Conservation (phyloP, 53 echinoderm and acorn worm species). For the Arbacia lixula region DNA sequence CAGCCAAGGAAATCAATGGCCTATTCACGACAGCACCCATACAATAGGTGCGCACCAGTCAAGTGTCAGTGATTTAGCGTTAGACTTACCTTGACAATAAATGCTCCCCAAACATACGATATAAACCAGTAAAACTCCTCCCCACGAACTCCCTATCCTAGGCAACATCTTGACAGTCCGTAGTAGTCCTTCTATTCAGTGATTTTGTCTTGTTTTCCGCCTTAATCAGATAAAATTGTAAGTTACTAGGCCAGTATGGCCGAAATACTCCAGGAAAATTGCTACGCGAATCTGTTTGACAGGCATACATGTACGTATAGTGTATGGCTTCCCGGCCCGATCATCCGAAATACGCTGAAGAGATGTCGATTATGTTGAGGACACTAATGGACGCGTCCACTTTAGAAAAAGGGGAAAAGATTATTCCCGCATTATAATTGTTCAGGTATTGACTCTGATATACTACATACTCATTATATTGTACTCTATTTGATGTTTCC, state of each 20-base stretch:
- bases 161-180: slow-evolving; percentile 38
- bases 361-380: slow-evolving; percentile 16
- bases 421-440: not conserved
- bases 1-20: slow-evolving; percentile 40
- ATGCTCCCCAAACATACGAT: slow-evolving; percentile 55
- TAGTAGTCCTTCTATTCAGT: not conserved
- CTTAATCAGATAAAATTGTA: slow-evolving; percentile 10
- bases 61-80: slow-evolving; percentile 40
- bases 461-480: too few species aligned
- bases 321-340: not conserved
- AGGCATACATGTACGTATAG: not conserved
- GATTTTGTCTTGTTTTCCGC: slow-evolving; percentile 45
- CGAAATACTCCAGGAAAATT: slow-evolving; percentile 36
- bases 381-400: slow-evolving; percentile 33
- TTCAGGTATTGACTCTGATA: not conserved
- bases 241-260: slow-evolving; percentile 41
- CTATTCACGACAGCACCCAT: slow-evolving; percentile 30
- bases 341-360: not conserved
- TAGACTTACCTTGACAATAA: slow-evolving; percentile 44
- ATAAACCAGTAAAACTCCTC: slow-evolving; percentile 50
- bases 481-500: too few species aligned
- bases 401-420: not conserved
- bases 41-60: slow-evolving; percentile 11
- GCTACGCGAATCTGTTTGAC: not conserved
- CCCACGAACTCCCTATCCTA: slow-evolving; percentile 55